Conservation (phyloP, 2,113 vertebrate genomes). For the Eurystomus gularis region DNA sequence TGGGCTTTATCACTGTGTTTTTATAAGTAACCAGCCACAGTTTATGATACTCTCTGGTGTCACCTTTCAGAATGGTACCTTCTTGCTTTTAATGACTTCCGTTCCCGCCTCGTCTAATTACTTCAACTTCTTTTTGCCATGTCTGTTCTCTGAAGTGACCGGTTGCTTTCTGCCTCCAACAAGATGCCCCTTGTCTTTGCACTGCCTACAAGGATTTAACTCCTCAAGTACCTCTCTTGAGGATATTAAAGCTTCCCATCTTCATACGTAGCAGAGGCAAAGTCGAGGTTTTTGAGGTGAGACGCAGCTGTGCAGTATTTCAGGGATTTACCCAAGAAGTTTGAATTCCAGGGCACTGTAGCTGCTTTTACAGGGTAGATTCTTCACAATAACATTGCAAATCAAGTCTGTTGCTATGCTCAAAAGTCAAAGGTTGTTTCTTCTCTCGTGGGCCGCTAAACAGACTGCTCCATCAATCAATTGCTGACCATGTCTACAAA, state of each 20-base stretch:
- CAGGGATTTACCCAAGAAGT: neutral
- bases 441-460: neutral
- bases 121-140: neutral
- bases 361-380: neutral
- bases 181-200: neutral
- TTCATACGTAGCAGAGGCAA: neutral
- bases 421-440: neutral
- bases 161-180: neutral
- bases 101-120: neutral
- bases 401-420: neutral
- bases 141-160: neutral
- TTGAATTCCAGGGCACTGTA: neutral
- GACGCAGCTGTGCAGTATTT: rapidly evolving
- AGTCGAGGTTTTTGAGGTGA: neutral
- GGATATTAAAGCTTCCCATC: neutral
- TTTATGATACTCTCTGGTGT: neutral
- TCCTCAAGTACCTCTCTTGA: neutral
- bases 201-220: neutral
- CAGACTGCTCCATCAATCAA: neutral
- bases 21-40: neutral
- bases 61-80: neutral
- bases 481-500: neutral
- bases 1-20: neutral
- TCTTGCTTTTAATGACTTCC: neutral
- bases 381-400: neutral